Evolutionary conservation across 2,888 invertebrate genomes (phyloP).

Genomic region (Rugalucina vietnamica): DNA sequence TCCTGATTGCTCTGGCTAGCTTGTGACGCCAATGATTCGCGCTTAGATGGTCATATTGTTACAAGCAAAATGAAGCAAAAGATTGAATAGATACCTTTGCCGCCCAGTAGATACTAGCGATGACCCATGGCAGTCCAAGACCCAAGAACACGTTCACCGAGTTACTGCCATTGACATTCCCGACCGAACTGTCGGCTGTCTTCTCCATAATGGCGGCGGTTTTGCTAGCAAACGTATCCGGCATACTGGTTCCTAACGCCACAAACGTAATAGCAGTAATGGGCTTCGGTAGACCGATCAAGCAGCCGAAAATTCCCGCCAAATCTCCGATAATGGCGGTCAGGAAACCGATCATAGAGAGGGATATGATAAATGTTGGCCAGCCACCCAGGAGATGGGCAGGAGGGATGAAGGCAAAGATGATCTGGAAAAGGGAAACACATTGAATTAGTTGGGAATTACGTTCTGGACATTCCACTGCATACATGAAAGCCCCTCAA

Average conservation of each 20-base stretch:
- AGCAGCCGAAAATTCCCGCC: conserved; percentile 87
- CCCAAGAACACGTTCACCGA: conserved; percentile 88
- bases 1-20: too few species aligned
- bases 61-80: too few species aligned
- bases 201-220: conserved; percentile 86
- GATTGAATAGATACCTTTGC: too few species aligned
- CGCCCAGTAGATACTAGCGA: conserved; percentile 85
- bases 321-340: conserved; percentile 87
- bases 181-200: conserved; percentile 87
- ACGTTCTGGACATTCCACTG: too few species aligned
- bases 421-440: conserved; percentile 78
- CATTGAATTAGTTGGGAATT: too few species aligned
- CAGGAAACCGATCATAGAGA: conserved; percentile 86
- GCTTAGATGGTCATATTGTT: too few species aligned
- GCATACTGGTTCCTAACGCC: conserved; percentile 87
- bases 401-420: conserved; percentile 86
- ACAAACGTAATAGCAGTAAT: conserved; percentile 86
- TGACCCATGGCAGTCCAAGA: conserved; percentile 87
- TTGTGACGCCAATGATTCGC: too few species aligned
- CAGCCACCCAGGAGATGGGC: conserved; percentile 86
- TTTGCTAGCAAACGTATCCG: conserved; percentile 87
- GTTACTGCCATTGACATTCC: conserved; percentile 88
- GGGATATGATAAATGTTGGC: conserved; percentile 86
- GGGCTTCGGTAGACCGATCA: conserved; percentile 85
- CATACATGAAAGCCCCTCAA: too few species aligned